Evolutionary conservation across 2,797 vertebrate genomes (phyloP), one percentile per base, ranked within the genome.

Genomic region (Synaphobranchus kaupii): DNA sequence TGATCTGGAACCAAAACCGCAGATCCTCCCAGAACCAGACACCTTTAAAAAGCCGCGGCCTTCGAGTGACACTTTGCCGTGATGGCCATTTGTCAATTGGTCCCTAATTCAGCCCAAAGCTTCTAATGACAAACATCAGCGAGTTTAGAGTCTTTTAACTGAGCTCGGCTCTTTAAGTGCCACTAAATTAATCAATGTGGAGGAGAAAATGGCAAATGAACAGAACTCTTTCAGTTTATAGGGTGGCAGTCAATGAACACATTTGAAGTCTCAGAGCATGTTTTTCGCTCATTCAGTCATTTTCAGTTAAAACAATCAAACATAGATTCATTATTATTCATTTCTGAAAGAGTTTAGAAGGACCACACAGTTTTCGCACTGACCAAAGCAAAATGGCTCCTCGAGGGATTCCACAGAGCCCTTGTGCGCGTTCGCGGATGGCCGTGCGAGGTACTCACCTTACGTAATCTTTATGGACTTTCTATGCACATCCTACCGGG

Each of bases 131-230:
- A 50, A 48, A 81, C 78, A 81, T 47, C 47, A 81, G 44, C 44
- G 44, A 81, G 22, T 22, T 48, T 50, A 50, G 78, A 48, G 47
- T 7, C 44, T 81, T 50, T 50, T 50, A 81, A 81, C 17, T 81
- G 78, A 34, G 78, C 3, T 25, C 25, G 50, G 20, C 47, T 48
- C 47, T 48, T 48, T 81, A 48, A 48, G 28, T 48, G 25, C 22
- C 22, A 25, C 78, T 81, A 50, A 81, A 50, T 81, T 48, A 81
- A 81, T 81, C 78, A 50, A 81, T 80, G 20, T 10, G 20, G 44
- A 47, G 22, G 44, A 80, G 76, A 47, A 80, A 80, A 48, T 81
- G 17, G 44, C 44, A 48, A 81, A 31, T 34, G 15, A 47, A 25
- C 76, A 44, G 28, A 68, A 6, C 28, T 25, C 5, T 68, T 68